Evolutionary conservation across 2,113 vertebrate genomes (phyloP), one percentile per base, ranked within the genome.

Genomic region (Falcunculus frontatus): DNA sequence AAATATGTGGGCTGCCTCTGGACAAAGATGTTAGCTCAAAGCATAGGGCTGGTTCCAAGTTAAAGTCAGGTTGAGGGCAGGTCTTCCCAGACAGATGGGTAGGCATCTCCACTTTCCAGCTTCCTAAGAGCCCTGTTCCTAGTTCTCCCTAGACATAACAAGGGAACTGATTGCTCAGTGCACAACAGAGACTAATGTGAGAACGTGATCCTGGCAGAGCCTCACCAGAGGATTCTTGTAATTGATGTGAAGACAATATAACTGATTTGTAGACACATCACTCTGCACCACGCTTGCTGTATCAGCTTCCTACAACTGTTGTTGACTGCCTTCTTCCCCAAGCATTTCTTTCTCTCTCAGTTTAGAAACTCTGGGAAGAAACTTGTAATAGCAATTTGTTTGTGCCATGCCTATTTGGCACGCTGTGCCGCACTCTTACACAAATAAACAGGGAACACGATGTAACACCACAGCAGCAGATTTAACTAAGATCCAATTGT

Each of bases 401-500:
- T 92, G 87, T 67, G 76, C 75, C 59, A 52, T 83, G 90, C 47
- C 65, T 86, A 8, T 27, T 79, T 89, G 84, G 53, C 87, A 72
- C 5, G 37, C 67, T 3, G 2, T 0, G 1, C 62, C 0, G 0
- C n/a, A 21, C 65, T 76, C 15, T 60, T 37, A 49, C 89, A 82
- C 78, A 90, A 95, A 88, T 53, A 87, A 96, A 95, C 37, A 91
- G 74, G 69, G 87, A 97, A 82, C 77, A 91, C 6, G 2, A 94
- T 91, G 92, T 76, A 90, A 93, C 33, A 55, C 72, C 68, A 80
- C 82, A 89, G 49, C 68, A 90, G 59, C n/a, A 86, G 64, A 80
- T 77, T 84, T 88, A 90, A 95, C 74, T 87, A 55, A 89, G 93
- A 91, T 68, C 78, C 93, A 86, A 55, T 84, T 83, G 93, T 87